phyloP scores from a whole-genome alignment of 2,113 vertebrate species.

The Cyanistes caeruleus region DNA sequence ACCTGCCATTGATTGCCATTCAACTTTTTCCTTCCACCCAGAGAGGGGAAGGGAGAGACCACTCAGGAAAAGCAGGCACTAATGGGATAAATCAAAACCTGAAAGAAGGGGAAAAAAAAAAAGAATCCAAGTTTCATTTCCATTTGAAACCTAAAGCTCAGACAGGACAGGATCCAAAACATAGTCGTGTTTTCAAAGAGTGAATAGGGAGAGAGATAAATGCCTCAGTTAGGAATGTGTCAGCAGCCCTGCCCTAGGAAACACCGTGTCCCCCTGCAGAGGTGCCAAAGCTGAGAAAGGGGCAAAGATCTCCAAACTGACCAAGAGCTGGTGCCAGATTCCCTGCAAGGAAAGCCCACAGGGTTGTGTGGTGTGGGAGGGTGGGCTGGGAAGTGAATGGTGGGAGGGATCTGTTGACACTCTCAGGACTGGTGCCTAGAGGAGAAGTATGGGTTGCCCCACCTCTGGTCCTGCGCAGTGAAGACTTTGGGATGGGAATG shows the following conservation, averaged over 20 bases:
- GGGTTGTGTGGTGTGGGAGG: fast-evolving
- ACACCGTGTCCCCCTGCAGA: background rate
- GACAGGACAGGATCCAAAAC: background rate
- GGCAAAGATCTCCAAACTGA: background rate
- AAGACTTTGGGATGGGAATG: background rate
- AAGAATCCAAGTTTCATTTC: background rate
- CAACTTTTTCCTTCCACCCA: background rate
- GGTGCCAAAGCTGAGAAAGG: background rate
- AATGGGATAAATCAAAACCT: background rate
- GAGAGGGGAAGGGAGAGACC: background rate
- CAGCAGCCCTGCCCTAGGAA: background rate
- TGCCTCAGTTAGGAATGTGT: background rate
- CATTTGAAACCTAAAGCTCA: background rate
- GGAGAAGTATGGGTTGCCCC: background rate
- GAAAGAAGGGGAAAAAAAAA: background rate
- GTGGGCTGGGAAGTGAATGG: background rate
- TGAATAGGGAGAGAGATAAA: background rate
- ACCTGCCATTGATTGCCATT: background rate
- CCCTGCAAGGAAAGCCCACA: background rate
- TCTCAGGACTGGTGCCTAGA: background rate
- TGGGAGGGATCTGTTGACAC: background rate
- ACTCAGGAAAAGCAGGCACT: background rate
- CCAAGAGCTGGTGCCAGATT: fast-evolving
- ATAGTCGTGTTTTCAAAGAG: background rate
- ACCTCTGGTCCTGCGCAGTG: background rate